These are phyloP conservation scores for Panulirus ornatus DNA, from an alignment of 1,140 invertebrate genomes.

Conservation along the genomic window DNA sequence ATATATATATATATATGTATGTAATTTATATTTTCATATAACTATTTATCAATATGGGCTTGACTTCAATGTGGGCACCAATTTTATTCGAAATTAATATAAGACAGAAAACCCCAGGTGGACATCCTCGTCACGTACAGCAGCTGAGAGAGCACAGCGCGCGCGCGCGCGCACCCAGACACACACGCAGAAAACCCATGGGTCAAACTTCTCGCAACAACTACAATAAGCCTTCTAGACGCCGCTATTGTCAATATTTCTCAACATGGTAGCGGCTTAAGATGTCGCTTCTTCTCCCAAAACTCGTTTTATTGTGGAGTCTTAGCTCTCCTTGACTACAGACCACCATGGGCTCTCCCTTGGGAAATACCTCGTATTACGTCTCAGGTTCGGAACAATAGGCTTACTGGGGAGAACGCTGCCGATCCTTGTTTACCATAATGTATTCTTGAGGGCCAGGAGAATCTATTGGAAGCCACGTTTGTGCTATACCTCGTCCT, in stretches of 20 bases:
- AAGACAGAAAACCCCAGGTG: no score
- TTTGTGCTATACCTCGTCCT: not conserved
- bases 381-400: conserved; percentile 1
- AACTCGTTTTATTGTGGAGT: not conserved
- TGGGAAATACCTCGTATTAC: not conserved
- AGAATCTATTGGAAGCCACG: not conserved
- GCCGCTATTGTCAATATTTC: not conserved
- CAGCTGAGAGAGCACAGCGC: not conserved
- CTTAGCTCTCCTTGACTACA: no score
- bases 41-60: no score
- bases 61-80: no score
- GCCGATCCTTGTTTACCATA: not conserved
- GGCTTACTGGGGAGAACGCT: not conserved
- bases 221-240: not conserved
- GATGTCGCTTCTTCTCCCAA: not conserved
- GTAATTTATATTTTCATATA: no score
- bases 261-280: not conserved
- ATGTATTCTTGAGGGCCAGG: not conserved
- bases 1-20: no score
- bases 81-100: no score
- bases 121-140: not conserved
- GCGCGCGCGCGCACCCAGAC: no score
- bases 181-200: not conserved
- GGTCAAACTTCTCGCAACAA: not conserved
- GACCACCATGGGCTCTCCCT: no score